Conservation (phyloP, 1,140 invertebrate species). For the Ceratina australensis region DNA sequence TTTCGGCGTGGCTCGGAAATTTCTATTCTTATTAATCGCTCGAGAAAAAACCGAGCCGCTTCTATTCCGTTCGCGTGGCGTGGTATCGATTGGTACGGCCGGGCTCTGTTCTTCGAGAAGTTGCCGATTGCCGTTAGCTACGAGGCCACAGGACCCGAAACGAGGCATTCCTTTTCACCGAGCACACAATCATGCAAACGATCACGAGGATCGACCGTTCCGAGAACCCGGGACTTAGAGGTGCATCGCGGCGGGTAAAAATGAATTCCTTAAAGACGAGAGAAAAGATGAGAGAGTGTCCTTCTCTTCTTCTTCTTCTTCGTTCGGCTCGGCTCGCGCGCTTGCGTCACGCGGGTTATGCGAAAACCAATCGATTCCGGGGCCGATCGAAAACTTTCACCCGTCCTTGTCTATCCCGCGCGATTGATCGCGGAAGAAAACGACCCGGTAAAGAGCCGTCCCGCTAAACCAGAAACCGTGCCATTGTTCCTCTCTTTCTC, state of each 20-base stretch:
- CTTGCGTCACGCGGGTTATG: not conserved
- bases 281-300: not conserved
- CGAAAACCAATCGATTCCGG: conserved; percentile 16
- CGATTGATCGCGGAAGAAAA: not conserved
- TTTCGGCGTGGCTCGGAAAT: conserved; percentile 68
- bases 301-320: not conserved
- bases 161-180: conserved; percentile 54
- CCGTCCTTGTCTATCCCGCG: conserved; percentile 5
- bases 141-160: conserved; percentile 6
- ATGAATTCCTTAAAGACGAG: not conserved
- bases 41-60: no score
- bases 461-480: conserved; percentile 40
- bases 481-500: not conserved
- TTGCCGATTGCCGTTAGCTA: conserved; percentile 34
- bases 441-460: not conserved
- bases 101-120: not conserved
- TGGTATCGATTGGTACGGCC: no score
- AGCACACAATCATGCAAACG: conserved; percentile 53
- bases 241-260: conserved; percentile 13
- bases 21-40: conserved; percentile 68
- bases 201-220: conserved; percentile 48
- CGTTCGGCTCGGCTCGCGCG: no score
- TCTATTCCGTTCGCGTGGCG: not conserved
- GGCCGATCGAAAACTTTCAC: conserved; percentile 37
- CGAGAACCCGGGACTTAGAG: conserved; percentile 18